Evolutionary conservation across 2,797 vertebrate genomes (phyloP), one percentile per base, ranked within the genome.

Genomic region (Syngnathus acus): DNA sequence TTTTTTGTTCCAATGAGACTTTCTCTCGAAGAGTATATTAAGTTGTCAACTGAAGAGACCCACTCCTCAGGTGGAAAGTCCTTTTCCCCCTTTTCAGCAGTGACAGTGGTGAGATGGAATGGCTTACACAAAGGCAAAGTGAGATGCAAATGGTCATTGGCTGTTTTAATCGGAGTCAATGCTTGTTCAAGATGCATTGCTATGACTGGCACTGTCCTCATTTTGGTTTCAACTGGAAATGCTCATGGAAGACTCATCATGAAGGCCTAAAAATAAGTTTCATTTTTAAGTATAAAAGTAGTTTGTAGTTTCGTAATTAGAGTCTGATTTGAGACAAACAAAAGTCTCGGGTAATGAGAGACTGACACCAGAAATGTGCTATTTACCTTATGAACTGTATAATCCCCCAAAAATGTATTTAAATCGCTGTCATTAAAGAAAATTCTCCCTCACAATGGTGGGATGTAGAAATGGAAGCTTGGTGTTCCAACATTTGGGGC

Each of bases 101-200:
- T 39, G 14, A 45, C 40, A 32, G 21, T 40, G 13, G 26, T 26
- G 17, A 11, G 23, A 37, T 74, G 48, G 62, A 76, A 65, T 68
- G 68, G 78, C 68, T 47, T 16, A 58, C 68, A 70, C 65, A 72
- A 66, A 72, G 39, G 9, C 67, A 60, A 40, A 73, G 40, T 80
- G 70, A 82, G 82, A 83, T 82, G 75, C 71, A 84, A 85, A 84
- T 78, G 60, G 14, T 21, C 37, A 64, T 58, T 19, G 58, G 77
- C 71, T 72, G 64, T 64, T 53, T 70, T 76, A 80, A 82, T 88
- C 78, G 84, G 73, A 81, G 71, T 76, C 70, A 78, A 82, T 81
- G 81, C 81, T 84, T 80, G 81, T 80, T 77, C 76, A 78, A 70
- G 63, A 74, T 71, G 57, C 66, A 73, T 79, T 80, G 69, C 82